A percentile compares a stretch with the other conserved stretches of the same genome.
Evolutionary conservation across 2,888 invertebrate genomes (phyloP).

Genomic region (Adineta ricciae): DNA sequence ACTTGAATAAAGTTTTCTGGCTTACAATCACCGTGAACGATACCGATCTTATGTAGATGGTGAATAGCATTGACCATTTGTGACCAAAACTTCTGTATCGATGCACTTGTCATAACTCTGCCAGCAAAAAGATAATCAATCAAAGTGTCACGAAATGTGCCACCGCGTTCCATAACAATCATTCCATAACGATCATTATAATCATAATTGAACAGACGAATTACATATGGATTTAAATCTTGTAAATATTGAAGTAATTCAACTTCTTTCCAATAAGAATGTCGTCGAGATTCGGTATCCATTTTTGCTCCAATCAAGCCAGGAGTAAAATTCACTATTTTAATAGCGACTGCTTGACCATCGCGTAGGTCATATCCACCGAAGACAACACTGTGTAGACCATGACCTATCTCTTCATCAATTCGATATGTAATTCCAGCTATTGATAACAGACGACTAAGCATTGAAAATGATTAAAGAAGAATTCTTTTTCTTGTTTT

Average conservation of each 20-base stretch:
- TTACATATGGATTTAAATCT: background rate
- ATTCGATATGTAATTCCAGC: background rate
- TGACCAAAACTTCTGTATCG: background rate
- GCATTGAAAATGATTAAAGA: too few species aligned
- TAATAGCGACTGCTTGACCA: background rate
- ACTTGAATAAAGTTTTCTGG: conserved; percentile 19
- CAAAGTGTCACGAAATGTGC: conserved; percentile 1
- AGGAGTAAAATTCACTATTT: background rate
- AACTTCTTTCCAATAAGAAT: background rate
- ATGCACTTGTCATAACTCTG: background rate
- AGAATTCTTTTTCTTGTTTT: too few species aligned
- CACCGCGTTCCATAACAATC: conserved; percentile 1
- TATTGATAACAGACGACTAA: background rate
- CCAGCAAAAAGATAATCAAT: background rate
- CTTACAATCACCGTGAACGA: background rate
- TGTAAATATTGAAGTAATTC: background rate
- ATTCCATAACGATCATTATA: background rate
- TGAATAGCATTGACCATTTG: background rate
- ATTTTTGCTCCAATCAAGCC: accelerated
- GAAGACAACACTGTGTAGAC: background rate
- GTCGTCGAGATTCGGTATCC: background rate
- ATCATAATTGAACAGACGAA: conserved; percentile 10
- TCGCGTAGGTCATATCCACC: background rate
- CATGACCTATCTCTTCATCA: background rate
- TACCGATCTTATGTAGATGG: background rate